Evolutionary conservation across 2,113 vertebrate genomes (phyloP), one percentile per base, ranked within the genome.

Genomic region (Condylura cristata): DNA sequence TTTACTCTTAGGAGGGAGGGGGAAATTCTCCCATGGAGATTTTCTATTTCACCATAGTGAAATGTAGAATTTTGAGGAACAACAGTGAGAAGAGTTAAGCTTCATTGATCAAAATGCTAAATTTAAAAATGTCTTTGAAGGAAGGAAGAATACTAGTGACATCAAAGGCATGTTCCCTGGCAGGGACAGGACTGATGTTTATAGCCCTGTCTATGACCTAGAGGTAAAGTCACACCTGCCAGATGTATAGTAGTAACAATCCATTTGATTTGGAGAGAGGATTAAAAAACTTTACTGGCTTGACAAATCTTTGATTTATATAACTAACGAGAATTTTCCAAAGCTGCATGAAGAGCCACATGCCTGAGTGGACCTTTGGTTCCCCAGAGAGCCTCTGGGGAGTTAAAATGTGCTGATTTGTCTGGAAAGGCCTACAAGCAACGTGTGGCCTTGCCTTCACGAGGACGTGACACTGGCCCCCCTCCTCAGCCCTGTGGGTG

Each of bases 241-340:
- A 34, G 30, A 65, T n/a, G 3, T 32, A 65, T 30, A 11, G 18
- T 48, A 12, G 13, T 48, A 48, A 48, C 46, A 48, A 63, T 18
- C 14, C 51, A 53, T 20, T 53, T 53, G 53, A 82, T 87, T 82
- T 93, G 34, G 72, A 88, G 56, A 32, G 81, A 95, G n/a, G 26
- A 1, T 82, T 76, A 61, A 89, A 88, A 30, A 20, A 10, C 65
- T 39, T 39, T 20, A 39, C 41, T 53, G n/a, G 46, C n/a, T 32
- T 41, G 56, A 79, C 28, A 63, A 85, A 41, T 39, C 34, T 88
- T 65, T 34, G 17, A 32, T 90, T 94, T 95, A 34, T 61, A 32
- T 18, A 66, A 81, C 89, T 90, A 93, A 88, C 34, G 82, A 89
- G 80, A 89, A 89, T 94, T 90, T 86, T 51, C 9, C 18, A 37